A percentile compares a stretch with the other conserved stretches of the same genome.
These are phyloP conservation scores for Anolis apletophallus DNA, from an alignment of 2,797 vertebrate species.

Conservation along the genomic window DNA sequence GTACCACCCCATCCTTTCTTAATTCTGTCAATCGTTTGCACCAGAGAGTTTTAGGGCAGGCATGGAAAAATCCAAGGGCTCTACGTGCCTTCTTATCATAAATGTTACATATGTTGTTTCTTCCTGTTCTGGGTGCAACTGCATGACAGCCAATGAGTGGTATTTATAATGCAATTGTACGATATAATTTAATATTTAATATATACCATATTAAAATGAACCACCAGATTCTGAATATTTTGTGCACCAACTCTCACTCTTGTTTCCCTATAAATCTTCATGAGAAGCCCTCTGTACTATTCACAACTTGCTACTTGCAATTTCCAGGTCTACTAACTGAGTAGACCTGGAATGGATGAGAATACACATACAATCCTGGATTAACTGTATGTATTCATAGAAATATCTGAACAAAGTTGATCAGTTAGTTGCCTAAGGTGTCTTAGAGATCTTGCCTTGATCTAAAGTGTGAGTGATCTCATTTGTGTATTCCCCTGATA, in stretches of 20 bases:
- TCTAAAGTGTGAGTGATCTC: not conserved
- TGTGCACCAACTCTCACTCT: not conserved
- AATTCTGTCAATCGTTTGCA: not conserved
- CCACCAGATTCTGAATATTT: not conserved
- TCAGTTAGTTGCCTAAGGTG: not conserved
- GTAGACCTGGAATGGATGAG: not conserved
- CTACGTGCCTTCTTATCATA: not conserved
- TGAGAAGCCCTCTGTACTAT: not conserved
- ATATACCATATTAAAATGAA: not conserved
- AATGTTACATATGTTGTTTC: not conserved
- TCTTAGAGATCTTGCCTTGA: not conserved
- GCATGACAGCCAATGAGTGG: not conserved
- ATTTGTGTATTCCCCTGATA: not conserved
- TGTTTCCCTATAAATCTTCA: not conserved
- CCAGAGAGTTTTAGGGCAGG: not conserved
- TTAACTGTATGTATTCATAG: not conserved
- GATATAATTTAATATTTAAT: not conserved
- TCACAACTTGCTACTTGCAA: not conserved
- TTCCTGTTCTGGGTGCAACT: not conserved
- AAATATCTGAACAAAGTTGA: not conserved
- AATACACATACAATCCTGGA: not conserved
- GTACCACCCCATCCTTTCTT: conserved; percentile 69
- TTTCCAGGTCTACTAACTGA: not conserved
- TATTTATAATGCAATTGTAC: not conserved
- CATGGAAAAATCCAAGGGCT: too few relatives aligned